phyloP scores from a whole-genome alignment of 2,113 vertebrate species.

The Spilogale gracilis region DNA sequence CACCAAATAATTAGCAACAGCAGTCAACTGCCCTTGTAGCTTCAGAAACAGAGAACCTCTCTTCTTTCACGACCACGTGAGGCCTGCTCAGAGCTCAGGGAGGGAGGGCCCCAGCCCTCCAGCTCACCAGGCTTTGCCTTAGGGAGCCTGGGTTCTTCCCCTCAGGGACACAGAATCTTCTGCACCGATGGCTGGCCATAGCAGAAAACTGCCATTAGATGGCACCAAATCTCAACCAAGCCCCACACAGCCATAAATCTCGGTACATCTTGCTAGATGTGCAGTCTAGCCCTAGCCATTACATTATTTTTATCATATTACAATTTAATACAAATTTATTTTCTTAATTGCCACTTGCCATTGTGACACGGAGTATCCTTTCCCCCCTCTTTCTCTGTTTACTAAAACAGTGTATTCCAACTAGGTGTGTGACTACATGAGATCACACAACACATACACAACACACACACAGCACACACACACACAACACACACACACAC shows the following conservation, averaged over 20 bases:
- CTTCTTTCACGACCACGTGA: not conserved
- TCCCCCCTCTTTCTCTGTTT: not conserved
- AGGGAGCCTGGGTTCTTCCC: not conserved
- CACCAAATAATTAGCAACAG: not conserved
- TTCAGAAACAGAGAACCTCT: not conserved
- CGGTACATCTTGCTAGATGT: not conserved
- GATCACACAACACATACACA: not conserved
- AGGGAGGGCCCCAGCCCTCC: not conserved
- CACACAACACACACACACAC: no score
- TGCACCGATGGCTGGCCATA: not conserved
- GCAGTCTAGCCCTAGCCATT: not conserved
- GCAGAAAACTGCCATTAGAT: slow-evolving; percentile 59
- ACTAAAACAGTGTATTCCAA: not conserved
- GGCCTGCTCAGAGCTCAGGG: not conserved
- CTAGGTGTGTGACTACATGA: not conserved
- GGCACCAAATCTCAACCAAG: slow-evolving; percentile 51
- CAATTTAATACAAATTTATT: not conserved
- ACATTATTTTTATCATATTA: not conserved
- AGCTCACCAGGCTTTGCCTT: not conserved
- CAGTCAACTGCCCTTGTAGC: not conserved
- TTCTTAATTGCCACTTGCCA: not conserved
- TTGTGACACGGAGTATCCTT: not conserved
- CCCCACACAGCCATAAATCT: no score
- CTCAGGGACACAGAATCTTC: not conserved
- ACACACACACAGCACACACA: not conserved